Conservation (phyloP, 2,888 invertebrate species). For the Polymixis lichenea region DNA sequence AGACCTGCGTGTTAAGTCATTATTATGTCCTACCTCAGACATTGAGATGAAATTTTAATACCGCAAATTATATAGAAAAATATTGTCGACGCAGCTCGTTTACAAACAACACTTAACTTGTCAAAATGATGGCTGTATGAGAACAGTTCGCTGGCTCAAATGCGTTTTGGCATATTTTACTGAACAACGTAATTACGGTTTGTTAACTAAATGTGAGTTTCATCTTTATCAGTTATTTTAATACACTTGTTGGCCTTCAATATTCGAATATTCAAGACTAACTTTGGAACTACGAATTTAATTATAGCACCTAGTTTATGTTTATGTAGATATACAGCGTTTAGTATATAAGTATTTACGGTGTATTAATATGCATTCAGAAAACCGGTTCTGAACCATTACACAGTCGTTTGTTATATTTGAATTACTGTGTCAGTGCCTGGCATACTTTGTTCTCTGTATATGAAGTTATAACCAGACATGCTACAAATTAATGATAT, state of each 20-base stretch:
- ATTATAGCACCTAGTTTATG: slow-evolving; percentile 24
- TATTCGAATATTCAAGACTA: slow-evolving; percentile 28
- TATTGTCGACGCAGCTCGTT: slow-evolving; percentile 75
- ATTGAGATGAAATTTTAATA: slow-evolving; percentile 76
- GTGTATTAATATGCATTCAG: slow-evolving; percentile 34
- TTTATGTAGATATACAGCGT: slow-evolving; percentile 26
- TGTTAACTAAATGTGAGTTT: slow-evolving; percentile 43
- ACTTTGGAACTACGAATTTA: slow-evolving; percentile 41
- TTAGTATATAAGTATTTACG: slow-evolving; percentile 32
- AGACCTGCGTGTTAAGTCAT: slow-evolving; percentile 74
- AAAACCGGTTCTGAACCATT: slow-evolving; percentile 59
- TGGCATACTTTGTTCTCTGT: slow-evolving; percentile 50
- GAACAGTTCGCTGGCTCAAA: slow-evolving; percentile 69
- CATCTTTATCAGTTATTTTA: slow-evolving; percentile 63
- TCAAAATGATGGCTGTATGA: slow-evolving; percentile 74
- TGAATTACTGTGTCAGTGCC: slow-evolving; percentile 58
- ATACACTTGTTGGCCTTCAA: slow-evolving; percentile 57
- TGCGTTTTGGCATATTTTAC: slow-evolving; percentile 71
- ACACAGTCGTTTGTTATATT: slow-evolving; percentile 51
- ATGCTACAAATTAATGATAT: slow-evolving; percentile 41
- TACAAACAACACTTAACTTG: slow-evolving; percentile 75
- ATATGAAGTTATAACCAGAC: slow-evolving; percentile 42
- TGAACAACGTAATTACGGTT: slow-evolving; percentile 64
- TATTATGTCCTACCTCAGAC: slow-evolving; percentile 70
- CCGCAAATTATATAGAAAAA: slow-evolving; percentile 75